phyloP scores from a whole-genome alignment of 2,113 vertebrate species.

The Pollimyrus isidori region DNA sequence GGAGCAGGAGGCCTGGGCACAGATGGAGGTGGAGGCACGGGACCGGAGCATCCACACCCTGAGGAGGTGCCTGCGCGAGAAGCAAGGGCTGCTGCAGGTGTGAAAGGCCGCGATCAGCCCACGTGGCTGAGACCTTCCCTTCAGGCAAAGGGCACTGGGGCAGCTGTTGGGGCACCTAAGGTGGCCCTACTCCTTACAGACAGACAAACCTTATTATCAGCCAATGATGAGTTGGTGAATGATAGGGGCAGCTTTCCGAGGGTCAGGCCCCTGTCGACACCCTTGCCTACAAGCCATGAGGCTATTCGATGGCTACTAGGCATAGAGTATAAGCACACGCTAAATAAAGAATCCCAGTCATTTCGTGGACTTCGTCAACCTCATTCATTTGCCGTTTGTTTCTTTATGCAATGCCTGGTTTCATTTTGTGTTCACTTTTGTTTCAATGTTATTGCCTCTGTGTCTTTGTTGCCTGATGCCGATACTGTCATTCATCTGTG shows the following conservation, averaged over 20 bases:
- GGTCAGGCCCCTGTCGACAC: background rate
- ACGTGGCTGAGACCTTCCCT: background rate
- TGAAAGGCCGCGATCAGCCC: background rate
- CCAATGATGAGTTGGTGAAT: background rate
- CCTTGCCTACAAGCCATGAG: background rate
- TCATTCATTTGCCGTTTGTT: background rate
- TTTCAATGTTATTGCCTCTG: background rate
- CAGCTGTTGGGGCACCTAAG: background rate
- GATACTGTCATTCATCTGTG: background rate
- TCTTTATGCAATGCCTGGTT: background rate
- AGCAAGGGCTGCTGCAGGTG: conserved; percentile 76
- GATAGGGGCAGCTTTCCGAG: background rate
- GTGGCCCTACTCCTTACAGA: background rate
- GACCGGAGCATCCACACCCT: conserved; percentile 65
- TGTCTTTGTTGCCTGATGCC: background rate
- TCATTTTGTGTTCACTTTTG: background rate
- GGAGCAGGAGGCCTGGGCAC: conserved; percentile 62
- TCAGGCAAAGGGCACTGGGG: background rate
- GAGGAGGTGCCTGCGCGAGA: conserved; percentile 62
- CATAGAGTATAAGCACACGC: background rate
- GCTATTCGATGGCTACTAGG: background rate
- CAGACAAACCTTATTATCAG: background rate
- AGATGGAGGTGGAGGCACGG: conserved; percentile 52
- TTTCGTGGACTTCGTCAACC: background rate
- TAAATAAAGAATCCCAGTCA: background rate